Evolutionary conservation across 2,113 vertebrate species (phyloP).

Genomic region (Trematomus loennbergii): DNA sequence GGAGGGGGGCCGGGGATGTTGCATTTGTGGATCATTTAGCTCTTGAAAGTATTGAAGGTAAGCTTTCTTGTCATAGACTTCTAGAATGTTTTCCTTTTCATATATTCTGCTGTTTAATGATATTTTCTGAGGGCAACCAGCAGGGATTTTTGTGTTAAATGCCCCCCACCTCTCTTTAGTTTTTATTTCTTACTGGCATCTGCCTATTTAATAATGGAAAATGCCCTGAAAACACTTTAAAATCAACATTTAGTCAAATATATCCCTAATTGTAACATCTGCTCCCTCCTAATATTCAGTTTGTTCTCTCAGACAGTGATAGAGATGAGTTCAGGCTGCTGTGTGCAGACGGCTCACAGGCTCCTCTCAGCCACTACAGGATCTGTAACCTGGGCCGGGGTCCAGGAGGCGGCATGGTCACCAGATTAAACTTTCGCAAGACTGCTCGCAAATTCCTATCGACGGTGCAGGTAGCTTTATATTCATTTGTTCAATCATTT

Average conservation of each 20-base stretch:
- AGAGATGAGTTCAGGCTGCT: slow-evolving; percentile 84
- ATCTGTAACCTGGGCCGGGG: slow-evolving; percentile 89
- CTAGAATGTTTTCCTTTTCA: not conserved
- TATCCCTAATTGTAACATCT: not conserved
- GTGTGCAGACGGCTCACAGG: slow-evolving; percentile 87
- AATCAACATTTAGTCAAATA: not conserved
- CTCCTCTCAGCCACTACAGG: slow-evolving; percentile 82
- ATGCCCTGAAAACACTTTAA: not conserved
- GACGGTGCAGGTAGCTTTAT: slow-evolving; percentile 80
- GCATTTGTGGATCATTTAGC: slow-evolving; percentile 91
- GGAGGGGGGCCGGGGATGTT: slow-evolving; percentile 86
- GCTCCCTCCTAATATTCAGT: not conserved
- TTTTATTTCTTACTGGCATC: not conserved
- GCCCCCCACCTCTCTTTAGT: not conserved
- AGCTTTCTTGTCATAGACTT: not conserved
- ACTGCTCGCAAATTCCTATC: slow-evolving; percentile 86
- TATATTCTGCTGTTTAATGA: not conserved
- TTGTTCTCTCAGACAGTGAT: slow-evolving; percentile 79
- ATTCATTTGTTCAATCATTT: not conserved
- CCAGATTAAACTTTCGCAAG: slow-evolving; percentile 86
- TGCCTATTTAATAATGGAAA: not conserved
- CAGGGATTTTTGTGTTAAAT: not conserved
- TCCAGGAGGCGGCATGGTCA: slow-evolving; percentile 85
- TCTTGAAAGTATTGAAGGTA: slow-evolving; percentile 86
- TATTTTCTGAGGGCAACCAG: too few relatives aligned